Percentiles rank a stretch among this genome's conserved stretches.
phyloP scores from a whole-genome alignment of 2,888 invertebrate genomes.

The Tiliacea aurago region DNA sequence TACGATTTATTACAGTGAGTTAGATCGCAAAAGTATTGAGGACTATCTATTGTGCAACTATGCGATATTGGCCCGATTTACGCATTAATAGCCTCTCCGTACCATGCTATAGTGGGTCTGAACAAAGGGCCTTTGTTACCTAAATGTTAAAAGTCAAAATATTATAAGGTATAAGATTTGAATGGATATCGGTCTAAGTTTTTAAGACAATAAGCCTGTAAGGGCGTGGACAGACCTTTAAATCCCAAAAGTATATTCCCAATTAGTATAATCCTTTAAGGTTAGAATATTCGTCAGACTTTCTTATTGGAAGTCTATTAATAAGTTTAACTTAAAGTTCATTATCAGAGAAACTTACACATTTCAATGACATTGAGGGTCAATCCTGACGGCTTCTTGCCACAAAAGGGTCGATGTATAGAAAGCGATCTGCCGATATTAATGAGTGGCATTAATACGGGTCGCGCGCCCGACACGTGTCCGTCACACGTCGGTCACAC shows the following conservation, averaged over 20 bases:
- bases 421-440: conserved; percentile 11
- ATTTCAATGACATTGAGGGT: background rate
- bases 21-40: conserved; percentile 10
- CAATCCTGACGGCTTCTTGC: background rate
- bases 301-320: background rate
- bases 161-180: background rate
- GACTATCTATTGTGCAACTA: background rate
- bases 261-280: background rate
- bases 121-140: conserved; percentile 7
- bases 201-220: background rate
- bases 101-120: background rate
- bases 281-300: background rate
- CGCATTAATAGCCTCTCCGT: background rate
- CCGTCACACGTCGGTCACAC: background rate
- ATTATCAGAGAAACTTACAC: background rate
- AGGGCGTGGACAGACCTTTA: background rate
- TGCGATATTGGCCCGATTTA: background rate
- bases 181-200: background rate
- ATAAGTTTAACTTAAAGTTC: background rate
- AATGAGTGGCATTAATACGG: conserved; percentile 42
- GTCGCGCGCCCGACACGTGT: conserved; percentile 11
- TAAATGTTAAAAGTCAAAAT: conserved; percentile 3
- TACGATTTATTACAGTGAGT: conserved; percentile 1
- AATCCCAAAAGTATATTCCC: background rate
- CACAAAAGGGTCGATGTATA: background rate